Conservation (phyloP, 2,888 invertebrate species). For the Sinhomidia bicolor region DNA sequence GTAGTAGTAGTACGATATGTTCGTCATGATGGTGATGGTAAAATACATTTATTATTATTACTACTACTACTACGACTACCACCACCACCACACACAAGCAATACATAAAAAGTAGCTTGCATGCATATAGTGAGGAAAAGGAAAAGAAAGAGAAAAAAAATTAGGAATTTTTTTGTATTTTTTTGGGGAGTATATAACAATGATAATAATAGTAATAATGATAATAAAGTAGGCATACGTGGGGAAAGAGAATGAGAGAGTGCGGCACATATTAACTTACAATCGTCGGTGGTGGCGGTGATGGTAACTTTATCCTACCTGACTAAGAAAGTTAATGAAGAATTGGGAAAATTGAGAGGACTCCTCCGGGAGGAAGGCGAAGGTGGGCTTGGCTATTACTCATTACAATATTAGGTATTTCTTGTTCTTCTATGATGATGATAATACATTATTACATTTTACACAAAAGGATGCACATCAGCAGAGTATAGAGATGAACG, state of each 20-base stretch:
- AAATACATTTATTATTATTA: conserved; percentile 26
- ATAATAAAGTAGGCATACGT: conserved; percentile 31
- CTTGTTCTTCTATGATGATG: conserved; percentile 18
- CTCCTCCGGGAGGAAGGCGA: conserved; percentile 66
- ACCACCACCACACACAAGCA: background rate
- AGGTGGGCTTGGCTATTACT: conserved; percentile 71
- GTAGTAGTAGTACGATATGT: background rate
- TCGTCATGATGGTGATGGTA: background rate
- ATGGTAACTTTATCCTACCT: conserved; percentile 63
- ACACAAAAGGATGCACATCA: too few relatives aligned
- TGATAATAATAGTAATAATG: conserved; percentile 51
- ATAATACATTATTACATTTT: background rate
- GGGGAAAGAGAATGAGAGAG: conserved; percentile 11
- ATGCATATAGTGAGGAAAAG: background rate
- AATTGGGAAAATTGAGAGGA: conserved; percentile 67
- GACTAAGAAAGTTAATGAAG: conserved; percentile 70
- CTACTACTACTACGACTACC: background rate
- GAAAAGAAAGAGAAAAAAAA: conserved; percentile 12
- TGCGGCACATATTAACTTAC: conserved; percentile 51
- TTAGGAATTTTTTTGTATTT: conserved; percentile 31
- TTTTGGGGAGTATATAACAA: conserved; percentile 27
- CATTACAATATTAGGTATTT: conserved; percentile 67
- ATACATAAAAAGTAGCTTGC: background rate
- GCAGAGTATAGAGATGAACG: too few relatives aligned
- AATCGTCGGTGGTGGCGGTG: conserved; percentile 51